phyloP scores from a whole-genome alignment of 2,113 vertebrate genomes.

The Dasyprocta punctata region DNA sequence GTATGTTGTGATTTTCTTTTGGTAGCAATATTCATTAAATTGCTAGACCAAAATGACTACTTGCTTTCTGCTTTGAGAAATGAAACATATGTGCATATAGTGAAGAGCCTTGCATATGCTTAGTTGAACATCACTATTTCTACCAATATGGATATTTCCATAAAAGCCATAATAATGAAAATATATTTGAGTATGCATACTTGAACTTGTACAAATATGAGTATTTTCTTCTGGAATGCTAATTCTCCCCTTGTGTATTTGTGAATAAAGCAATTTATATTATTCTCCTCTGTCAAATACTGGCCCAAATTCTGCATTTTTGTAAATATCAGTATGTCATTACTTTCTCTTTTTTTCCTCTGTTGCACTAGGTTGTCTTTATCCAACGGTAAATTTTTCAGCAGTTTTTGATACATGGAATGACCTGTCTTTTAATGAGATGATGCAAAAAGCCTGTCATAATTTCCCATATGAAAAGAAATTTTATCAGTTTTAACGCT shows the following conservation, averaged over 20 bases:
- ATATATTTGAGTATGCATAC: background rate
- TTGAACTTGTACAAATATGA: background rate
- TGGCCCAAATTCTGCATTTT: background rate
- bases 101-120: background rate
- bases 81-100: background rate
- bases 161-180: background rate
- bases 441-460: background rate
- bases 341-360: background rate
- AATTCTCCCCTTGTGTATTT: background rate
- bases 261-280: background rate
- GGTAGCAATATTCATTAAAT: background rate
- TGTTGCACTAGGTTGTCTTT: background rate
- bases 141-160: constrained; percentile 2
- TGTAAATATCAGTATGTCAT: background rate
- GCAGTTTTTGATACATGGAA: background rate
- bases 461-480: background rate
- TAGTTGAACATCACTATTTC: background rate
- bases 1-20: background rate
- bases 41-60: background rate
- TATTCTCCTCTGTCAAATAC: background rate
- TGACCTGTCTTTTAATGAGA: background rate
- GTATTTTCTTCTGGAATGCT: background rate
- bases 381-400: background rate
- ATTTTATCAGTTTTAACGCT: background rate
- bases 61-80: constrained; percentile 20